A percentile compares a stretch with the other conserved stretches of the same genome.
Evolutionary conservation across 1,140 invertebrate genomes (phyloP).

Genomic region (Ganaspis sp.): DNA sequence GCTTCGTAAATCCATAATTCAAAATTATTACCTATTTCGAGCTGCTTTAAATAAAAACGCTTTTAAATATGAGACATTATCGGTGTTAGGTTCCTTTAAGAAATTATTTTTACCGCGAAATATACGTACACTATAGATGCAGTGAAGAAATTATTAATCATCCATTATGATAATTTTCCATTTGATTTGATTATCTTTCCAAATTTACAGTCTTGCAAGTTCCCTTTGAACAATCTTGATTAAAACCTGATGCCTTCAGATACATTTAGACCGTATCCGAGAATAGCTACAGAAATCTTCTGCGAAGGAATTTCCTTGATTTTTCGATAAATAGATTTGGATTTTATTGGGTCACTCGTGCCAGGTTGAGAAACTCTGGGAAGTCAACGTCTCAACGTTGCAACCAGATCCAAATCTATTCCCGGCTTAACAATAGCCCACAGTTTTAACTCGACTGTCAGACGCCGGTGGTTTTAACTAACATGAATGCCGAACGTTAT

Average conservation of each 20-base stretch:
- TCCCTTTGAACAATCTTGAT: no score
- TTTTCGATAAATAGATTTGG: not conserved
- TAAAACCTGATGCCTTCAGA: no score
- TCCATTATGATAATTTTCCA: no score
- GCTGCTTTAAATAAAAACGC: conserved; percentile 33
- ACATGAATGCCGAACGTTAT: conserved; percentile 46
- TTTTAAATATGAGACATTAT: not conserved
- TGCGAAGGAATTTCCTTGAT: not conserved
- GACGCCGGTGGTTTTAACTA: conserved; percentile 47
- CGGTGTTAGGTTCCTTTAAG: no score
- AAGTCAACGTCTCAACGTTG: conserved; percentile 47
- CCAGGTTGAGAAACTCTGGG: conserved; percentile 43
- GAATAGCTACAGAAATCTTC: not conserved
- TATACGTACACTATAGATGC: no score
- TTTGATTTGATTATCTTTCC: no score
- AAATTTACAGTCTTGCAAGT: no score
- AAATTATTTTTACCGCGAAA: no score
- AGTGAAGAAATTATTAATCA: no score
- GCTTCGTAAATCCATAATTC: conserved; percentile 41
- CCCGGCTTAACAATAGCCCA: conserved; percentile 68
- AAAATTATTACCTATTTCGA: conserved; percentile 15
- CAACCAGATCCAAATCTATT: conserved; percentile 68
- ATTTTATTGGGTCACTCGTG: conserved; percentile 4
- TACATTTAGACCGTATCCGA: no score
- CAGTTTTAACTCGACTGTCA: conserved; percentile 62